phyloP scores from a whole-genome alignment of 2,113 vertebrate genomes.

The Antennarius striatus region DNA sequence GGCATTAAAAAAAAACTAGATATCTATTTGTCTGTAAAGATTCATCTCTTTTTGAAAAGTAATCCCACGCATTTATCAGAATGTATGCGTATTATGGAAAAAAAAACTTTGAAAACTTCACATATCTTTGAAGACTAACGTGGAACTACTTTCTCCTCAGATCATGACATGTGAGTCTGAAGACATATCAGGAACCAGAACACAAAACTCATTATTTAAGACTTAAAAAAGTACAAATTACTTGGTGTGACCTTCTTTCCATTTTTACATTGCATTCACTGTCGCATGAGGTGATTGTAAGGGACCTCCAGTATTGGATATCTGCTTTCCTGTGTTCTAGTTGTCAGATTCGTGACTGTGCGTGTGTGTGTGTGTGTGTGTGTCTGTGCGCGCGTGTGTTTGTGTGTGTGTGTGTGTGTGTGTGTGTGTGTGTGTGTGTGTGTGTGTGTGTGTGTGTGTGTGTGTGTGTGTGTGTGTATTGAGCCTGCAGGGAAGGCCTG shows the following conservation, averaged over 20 bases:
- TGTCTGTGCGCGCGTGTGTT: conserved; percentile 4
- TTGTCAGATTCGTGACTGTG: conserved; percentile 33
- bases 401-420: conserved; percentile 7
- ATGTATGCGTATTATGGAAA: too few species aligned
- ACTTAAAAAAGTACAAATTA: conserved; percentile 48
- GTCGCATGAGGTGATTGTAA: conserved; percentile 30
- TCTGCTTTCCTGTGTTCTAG: conserved; percentile 54
- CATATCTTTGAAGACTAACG: not conserved
- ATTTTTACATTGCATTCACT: conserved; percentile 39
- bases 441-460: conserved; percentile 11
- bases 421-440: conserved; percentile 14
- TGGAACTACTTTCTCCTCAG: conserved; percentile 3
- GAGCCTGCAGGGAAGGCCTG: conserved; percentile 56
- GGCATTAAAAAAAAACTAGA: conserved; percentile 15
- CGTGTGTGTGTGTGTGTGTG: conserved; percentile 10
- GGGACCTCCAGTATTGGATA: conserved; percentile 40
- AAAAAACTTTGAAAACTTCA: not conserved
- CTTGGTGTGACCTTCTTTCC: conserved; percentile 46
- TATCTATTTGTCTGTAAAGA: conserved; percentile 10
- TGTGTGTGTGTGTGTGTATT: conserved; percentile 12
- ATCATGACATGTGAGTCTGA: conserved; percentile 12
- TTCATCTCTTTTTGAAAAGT: conserved; percentile 12
- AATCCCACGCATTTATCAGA: conserved; percentile 2
- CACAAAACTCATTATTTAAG: conserved; percentile 25
- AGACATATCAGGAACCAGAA: conserved; percentile 12